These are phyloP conservation scores for Hanleya hanleyi DNA, from an alignment of 2,888 invertebrate genomes.

Conservation along the genomic window DNA sequence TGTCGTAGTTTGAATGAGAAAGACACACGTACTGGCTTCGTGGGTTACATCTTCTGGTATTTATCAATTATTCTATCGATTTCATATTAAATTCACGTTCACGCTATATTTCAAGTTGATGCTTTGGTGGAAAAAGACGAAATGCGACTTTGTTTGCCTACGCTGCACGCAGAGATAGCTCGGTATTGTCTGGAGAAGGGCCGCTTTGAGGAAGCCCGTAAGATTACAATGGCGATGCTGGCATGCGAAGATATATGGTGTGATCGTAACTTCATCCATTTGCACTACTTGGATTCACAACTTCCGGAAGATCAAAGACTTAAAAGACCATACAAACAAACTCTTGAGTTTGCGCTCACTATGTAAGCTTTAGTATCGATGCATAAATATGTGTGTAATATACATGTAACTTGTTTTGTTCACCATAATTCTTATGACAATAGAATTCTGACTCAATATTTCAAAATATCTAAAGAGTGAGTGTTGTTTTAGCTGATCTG, in stretches of 20 bases:
- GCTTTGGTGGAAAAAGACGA: not conserved
- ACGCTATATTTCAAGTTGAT: conserved; percentile 14
- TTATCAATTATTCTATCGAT: too few species aligned
- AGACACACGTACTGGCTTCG: too few species aligned
- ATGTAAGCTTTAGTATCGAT: not conserved
- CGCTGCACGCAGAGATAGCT: conserved; percentile 12
- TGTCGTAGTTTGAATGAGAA: too few species aligned
- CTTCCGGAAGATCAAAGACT: not conserved
- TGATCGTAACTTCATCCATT: not conserved
- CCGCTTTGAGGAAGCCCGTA: not conserved
- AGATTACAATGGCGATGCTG: not conserved
- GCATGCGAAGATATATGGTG: not conserved
- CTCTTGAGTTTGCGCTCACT: not conserved
- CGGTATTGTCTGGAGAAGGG: not conserved
- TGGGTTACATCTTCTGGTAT: too few species aligned
- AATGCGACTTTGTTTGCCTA: not conserved
- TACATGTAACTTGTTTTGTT: too few species aligned
- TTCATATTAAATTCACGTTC: too few species aligned
- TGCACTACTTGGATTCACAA: not conserved
- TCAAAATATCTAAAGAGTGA: too few species aligned
- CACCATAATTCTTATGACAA: too few species aligned
- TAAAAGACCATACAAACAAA: not conserved
- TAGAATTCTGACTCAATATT: too few species aligned
- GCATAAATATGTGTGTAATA: too few species aligned
- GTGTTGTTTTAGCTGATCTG: too few species aligned